Conservation (phyloP, 2,113 vertebrate species). For the Brienomyrus longianalis region DNA sequence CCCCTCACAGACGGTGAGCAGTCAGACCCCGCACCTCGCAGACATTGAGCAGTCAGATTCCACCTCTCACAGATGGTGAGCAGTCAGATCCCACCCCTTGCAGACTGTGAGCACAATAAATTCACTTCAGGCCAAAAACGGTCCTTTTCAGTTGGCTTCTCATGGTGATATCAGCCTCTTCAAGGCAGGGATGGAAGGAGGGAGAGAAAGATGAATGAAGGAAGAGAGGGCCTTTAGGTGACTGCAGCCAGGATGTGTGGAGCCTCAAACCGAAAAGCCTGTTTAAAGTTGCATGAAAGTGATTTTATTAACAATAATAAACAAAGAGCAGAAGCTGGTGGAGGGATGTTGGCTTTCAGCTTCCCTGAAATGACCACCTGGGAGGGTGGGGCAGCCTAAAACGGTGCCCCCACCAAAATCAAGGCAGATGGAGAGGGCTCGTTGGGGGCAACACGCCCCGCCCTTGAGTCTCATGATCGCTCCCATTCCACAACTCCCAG, state of each 20-base stretch:
- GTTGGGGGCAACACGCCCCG: too few species aligned
- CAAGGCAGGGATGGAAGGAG: too few species aligned
- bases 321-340: background rate
- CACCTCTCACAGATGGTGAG: too few species aligned
- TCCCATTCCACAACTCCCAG: background rate
- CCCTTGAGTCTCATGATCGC: background rate
- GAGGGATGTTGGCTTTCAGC: background rate
- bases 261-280: background rate
- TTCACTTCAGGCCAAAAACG: too few species aligned
- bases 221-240: background rate
- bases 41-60: too few species aligned
- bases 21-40: too few species aligned
- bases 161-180: too few species aligned
- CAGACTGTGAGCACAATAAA: too few species aligned
- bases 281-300: background rate
- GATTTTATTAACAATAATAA: background rate
- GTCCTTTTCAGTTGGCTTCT: too few species aligned
- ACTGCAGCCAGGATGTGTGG: background rate
- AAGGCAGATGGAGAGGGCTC: background rate
- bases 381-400: background rate
- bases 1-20: too few species aligned
- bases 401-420: background rate
- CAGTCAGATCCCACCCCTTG: too few species aligned
- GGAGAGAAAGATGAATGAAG: background rate
- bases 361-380: background rate